These are phyloP conservation scores for Scotopteryx bipunctaria DNA, from an alignment of 2,888 invertebrate species.

Conservation along the genomic window DNA sequence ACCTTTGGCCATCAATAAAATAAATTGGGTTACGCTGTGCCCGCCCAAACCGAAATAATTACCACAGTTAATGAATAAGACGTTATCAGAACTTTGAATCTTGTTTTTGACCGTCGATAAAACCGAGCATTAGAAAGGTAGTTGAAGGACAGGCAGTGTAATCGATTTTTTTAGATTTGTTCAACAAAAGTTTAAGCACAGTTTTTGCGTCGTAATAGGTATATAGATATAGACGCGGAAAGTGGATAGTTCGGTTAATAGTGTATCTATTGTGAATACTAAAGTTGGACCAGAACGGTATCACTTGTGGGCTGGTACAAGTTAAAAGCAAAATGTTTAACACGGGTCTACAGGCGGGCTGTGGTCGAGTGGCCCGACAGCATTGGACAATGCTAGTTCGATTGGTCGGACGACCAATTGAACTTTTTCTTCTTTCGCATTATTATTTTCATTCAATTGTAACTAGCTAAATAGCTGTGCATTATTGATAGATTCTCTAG, in stretches of 20 bases:
- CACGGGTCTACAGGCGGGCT: too few species aligned
- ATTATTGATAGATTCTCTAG: too few species aligned
- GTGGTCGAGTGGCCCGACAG: not conserved
- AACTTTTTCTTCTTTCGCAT: too few species aligned
- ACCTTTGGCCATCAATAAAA: constrained; percentile 42
- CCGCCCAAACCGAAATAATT: constrained; percentile 49
- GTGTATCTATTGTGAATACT: constrained; percentile 62
- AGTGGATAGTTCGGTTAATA: constrained; percentile 53
- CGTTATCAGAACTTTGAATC: constrained; percentile 50
- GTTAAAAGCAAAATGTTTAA: constrained; percentile 20
- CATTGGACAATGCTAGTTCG: not conserved
- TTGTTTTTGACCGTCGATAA: constrained; percentile 48
- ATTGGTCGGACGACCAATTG: too few species aligned
- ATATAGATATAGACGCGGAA: constrained; percentile 57
- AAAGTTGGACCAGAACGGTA: constrained; percentile 67
- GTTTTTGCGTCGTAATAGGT: constrained; percentile 42
- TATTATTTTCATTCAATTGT: too few species aligned
- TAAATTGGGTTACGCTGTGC: constrained; percentile 36
- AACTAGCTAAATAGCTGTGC: too few species aligned
- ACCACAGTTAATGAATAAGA: constrained; percentile 52
- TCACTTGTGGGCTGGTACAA: constrained; percentile 57
- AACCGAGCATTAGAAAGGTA: constrained; percentile 54
- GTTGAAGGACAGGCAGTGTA: constrained; percentile 48
- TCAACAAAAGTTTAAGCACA: constrained; percentile 40
- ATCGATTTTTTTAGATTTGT: constrained; percentile 28